phyloP scores from a whole-genome alignment of 2,888 invertebrate species.

The Agonopterix heracliana region DNA sequence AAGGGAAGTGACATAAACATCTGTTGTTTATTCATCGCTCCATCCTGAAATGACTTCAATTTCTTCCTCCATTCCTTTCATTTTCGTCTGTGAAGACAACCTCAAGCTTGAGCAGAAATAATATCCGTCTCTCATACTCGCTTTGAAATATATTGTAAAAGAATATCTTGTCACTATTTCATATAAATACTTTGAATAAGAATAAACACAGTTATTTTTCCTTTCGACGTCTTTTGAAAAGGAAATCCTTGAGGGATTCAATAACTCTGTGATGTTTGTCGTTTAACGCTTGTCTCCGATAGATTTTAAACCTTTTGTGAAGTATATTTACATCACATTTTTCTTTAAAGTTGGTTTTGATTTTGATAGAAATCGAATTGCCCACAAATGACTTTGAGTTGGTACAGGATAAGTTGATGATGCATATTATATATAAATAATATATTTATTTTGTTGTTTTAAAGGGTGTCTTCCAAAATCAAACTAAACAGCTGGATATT shows the following conservation, averaged over 20 bases:
- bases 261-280: too few relatives aligned
- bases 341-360: too few relatives aligned
- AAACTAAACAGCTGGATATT: too few relatives aligned
- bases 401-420: too few relatives aligned
- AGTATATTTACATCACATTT: too few relatives aligned
- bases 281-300: too few relatives aligned
- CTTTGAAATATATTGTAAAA: slow-evolving; percentile 3
- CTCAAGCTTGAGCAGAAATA: slow-evolving; percentile 14
- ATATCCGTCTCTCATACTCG: slow-evolving; percentile 1
- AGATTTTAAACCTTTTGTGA: too few relatives aligned
- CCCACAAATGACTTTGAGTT: too few relatives aligned
- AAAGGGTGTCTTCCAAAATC: too few relatives aligned
- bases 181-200: not conserved
- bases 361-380: too few relatives aligned
- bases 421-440: too few relatives aligned
- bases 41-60: slow-evolving; percentile 4
- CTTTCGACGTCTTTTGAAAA: not conserved
- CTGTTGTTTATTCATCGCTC: slow-evolving; percentile 61
- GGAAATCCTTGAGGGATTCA: not conserved
- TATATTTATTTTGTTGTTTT: too few relatives aligned
- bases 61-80: not conserved
- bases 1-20: slow-evolving; percentile 41
- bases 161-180: slow-evolving; percentile 3
- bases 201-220: slow-evolving; percentile 1
- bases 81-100: slow-evolving; percentile 3